Evolutionary conservation across 2,888 invertebrate species (phyloP).

Genomic region (Brachypalpus laphriformis): DNA sequence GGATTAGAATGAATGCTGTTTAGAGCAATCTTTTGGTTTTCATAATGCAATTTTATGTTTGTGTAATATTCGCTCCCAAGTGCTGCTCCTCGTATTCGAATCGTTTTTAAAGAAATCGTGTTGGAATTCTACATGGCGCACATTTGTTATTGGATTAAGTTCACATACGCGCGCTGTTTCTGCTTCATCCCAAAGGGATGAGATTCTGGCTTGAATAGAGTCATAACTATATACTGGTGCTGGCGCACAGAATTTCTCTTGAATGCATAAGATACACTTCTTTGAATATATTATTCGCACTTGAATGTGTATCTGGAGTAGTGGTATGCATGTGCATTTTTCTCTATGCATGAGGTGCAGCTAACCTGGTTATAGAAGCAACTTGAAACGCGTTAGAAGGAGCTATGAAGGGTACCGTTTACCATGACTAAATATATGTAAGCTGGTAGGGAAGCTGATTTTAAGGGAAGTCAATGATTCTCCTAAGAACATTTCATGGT

Average conservation of each 20-base stretch:
- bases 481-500: constrained; percentile 25
- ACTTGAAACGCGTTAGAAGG: neutral
- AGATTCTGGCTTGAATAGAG: constrained; percentile 6
- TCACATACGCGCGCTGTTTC: constrained; percentile 18
- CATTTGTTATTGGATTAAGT: constrained; percentile 60
- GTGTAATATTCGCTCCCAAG: constrained; percentile 42
- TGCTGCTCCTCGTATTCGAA: neutral
- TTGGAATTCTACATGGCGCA: constrained; percentile 34
- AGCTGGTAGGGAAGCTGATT: neutral
- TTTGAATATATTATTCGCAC: neutral
- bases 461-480: neutral
- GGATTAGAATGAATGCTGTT: constrained; percentile 62
- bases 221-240: constrained; percentile 28
- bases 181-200: neutral
- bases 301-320: neutral
- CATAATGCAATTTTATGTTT: constrained; percentile 62
- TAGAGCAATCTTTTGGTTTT: constrained; percentile 39
- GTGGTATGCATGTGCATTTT: too few relatives aligned
- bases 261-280: constrained; percentile 1
- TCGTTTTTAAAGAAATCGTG: neutral
- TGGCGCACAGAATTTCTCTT: neutral
- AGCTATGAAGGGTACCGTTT: constrained; percentile 4
- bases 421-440: neutral
- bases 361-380: constrained; percentile 11
- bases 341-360: neutral